Percentiles rank a stretch among this genome's conserved stretches.
phyloP scores from a whole-genome alignment of 2,113 vertebrate species.

The Lampris incognitus region DNA sequence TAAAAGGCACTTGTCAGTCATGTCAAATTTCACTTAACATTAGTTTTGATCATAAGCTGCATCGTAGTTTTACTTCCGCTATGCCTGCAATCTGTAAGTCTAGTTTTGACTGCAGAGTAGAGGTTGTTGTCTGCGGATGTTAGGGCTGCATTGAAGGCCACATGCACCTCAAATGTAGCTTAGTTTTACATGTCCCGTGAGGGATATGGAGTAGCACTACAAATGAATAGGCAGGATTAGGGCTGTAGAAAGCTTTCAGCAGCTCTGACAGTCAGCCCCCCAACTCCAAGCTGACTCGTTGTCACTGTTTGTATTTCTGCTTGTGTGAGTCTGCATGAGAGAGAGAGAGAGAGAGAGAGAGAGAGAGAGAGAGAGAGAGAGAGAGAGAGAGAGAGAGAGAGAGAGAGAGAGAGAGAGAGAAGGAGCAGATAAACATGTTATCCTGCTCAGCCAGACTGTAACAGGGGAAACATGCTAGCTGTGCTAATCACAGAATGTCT shows the following conservation, averaged over 20 bases:
- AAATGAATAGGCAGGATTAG: background rate
- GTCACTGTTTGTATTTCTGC: background rate
- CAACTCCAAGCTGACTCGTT: background rate
- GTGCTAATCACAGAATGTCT: background rate
- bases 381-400: too few species aligned
- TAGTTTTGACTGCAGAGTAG: background rate
- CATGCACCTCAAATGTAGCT: background rate
- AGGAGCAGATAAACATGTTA: constrained; percentile 22
- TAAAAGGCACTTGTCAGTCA: background rate
- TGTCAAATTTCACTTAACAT: too few species aligned
- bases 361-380: background rate
- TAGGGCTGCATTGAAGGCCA: background rate
- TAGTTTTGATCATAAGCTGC: too few species aligned
- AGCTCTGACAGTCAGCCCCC: background rate
- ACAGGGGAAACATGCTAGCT: background rate
- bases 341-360: background rate
- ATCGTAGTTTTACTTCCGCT: background rate
- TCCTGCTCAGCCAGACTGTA: constrained; percentile 14
- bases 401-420: too few species aligned
- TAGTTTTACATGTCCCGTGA: background rate
- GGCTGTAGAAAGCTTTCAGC: background rate
- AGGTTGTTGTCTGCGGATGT: background rate
- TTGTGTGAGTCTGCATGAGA: background rate
- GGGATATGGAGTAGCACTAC: background rate
- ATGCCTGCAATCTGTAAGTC: background rate